Percentiles rank a stretch among this genome's conserved stretches.
Conservation (phyloP, 2,888 invertebrate species). For the Periphyllus acericola region DNA sequence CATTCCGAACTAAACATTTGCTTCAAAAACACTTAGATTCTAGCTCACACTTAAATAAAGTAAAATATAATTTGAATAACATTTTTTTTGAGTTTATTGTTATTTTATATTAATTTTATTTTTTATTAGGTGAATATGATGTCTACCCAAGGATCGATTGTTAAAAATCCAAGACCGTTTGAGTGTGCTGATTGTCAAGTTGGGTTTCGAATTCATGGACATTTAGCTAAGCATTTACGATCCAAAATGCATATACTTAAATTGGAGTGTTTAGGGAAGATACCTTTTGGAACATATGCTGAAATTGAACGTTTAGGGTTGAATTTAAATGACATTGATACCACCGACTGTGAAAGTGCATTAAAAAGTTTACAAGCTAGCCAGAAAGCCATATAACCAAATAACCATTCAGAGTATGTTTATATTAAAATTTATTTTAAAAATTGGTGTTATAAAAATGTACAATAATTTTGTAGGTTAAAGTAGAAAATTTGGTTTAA, state of each 20-base stretch:
- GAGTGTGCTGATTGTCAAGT: conserved; percentile 96
- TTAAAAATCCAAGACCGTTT: conserved; percentile 93
- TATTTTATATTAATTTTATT: conserved; percentile 29
- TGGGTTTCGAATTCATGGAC: conserved; percentile 96
- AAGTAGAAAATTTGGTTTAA: conserved; percentile 28
- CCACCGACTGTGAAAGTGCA: conserved; percentile 95
- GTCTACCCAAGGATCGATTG: conserved; percentile 82
- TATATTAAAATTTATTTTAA: background rate
- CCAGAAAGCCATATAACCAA: conserved; percentile 46
- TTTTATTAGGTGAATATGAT: conserved; percentile 76
- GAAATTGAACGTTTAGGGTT: conserved; percentile 91
- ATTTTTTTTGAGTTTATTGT: background rate
- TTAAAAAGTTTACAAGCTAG: conserved; percentile 81
- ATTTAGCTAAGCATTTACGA: conserved; percentile 94
- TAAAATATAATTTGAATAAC: conserved; percentile 66
- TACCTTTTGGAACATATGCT: conserved; percentile 93
- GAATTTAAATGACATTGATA: conserved; percentile 93
- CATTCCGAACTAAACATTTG: conserved; percentile 90
- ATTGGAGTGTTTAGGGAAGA: conserved; percentile 88
- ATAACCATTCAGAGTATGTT: conserved; percentile 14
- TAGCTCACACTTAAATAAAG: conserved; percentile 91
- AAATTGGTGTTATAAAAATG: background rate
- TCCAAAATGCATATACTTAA: conserved; percentile 97
- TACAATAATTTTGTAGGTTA: conserved; percentile 3
- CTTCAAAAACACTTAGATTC: conserved; percentile 93